These are phyloP conservation scores for Drosophila micromelanica DNA, from an alignment of 1,140 invertebrate genomes.

Conservation along the genomic window DNA sequence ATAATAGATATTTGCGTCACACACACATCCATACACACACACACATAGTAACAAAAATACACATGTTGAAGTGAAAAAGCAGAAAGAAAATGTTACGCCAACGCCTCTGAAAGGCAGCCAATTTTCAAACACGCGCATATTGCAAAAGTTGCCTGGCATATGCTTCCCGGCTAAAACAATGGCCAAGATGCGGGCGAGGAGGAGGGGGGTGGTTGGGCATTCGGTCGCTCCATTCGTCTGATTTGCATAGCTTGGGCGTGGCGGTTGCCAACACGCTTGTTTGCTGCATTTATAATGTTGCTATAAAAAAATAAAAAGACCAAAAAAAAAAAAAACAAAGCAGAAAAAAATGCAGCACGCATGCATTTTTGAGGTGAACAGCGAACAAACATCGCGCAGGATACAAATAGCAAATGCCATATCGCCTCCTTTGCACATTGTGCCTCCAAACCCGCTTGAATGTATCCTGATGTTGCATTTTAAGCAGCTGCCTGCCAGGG, in stretches of 20 bases:
- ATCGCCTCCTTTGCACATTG: background rate
- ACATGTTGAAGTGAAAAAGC: conserved; percentile 39
- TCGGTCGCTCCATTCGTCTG: conserved; percentile 53
- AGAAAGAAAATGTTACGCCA: conserved; percentile 57
- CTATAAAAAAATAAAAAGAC: conserved; percentile 33
- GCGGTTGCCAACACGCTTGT: conserved; percentile 40
- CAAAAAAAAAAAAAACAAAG: background rate
- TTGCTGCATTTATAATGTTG: conserved; percentile 78
- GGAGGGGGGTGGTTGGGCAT: background rate
- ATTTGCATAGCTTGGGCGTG: conserved; percentile 74
- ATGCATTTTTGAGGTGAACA: conserved; percentile 59
- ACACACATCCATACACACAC: conserved; percentile 13
- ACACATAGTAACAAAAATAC: background rate
- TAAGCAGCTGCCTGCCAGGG: conserved; percentile 50
- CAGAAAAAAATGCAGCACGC: conserved; percentile 53
- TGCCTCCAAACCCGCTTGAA: background rate
- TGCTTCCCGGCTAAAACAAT: conserved; percentile 51
- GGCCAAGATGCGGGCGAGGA: conserved; percentile 20
- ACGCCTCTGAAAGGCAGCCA: conserved; percentile 58
- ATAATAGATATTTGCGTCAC: conserved; percentile 69
- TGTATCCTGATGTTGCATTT: conserved; percentile 66
- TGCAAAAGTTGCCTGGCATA: conserved; percentile 65
- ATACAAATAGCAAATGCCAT: conserved; percentile 15
- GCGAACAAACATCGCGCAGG: conserved; percentile 44
- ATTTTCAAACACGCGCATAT: conserved; percentile 65